Evolutionary conservation across 2,797 vertebrate genomes (phyloP).

Genomic region (Iguana delicatissima): DNA sequence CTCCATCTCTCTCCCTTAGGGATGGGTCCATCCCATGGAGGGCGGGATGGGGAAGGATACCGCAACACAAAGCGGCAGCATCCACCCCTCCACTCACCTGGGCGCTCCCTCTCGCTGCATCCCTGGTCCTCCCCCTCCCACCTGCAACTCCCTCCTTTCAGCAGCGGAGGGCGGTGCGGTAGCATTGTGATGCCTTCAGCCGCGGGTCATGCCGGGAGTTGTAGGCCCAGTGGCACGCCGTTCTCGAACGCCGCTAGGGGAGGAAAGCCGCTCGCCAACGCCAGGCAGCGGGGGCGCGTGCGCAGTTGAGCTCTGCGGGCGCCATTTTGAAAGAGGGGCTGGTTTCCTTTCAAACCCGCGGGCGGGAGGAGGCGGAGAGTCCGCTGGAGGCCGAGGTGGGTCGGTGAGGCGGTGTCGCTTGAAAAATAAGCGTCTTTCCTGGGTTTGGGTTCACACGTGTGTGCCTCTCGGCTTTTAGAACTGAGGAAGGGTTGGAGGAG

Average conservation of each 20-base stretch:
- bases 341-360: background rate
- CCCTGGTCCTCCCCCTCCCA: too few species aligned
- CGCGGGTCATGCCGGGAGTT: constrained; percentile 21
- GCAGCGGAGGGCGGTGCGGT: constrained; percentile 1
- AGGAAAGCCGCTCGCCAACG: rapidly evolving
- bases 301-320: background rate
- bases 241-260: too few species aligned
- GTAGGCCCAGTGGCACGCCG: background rate
- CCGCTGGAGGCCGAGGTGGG: rapidly evolving
- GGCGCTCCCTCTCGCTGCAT: too few species aligned
- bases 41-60: background rate
- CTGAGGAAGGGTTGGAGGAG: background rate
- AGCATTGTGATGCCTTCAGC: constrained; percentile 21
- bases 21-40: background rate
- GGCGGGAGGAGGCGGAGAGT: background rate
- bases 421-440: background rate
- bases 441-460: background rate
- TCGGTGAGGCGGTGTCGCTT: too few species aligned
- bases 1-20: background rate
- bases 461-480: background rate
- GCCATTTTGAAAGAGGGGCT: background rate
- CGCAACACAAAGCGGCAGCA: background rate
- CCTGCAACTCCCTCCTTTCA: background rate
- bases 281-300: background rate
- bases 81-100: background rate